These are phyloP conservation scores for Columba guinea DNA, from an alignment of 2,797 vertebrate genomes.

Conservation along the genomic window DNA sequence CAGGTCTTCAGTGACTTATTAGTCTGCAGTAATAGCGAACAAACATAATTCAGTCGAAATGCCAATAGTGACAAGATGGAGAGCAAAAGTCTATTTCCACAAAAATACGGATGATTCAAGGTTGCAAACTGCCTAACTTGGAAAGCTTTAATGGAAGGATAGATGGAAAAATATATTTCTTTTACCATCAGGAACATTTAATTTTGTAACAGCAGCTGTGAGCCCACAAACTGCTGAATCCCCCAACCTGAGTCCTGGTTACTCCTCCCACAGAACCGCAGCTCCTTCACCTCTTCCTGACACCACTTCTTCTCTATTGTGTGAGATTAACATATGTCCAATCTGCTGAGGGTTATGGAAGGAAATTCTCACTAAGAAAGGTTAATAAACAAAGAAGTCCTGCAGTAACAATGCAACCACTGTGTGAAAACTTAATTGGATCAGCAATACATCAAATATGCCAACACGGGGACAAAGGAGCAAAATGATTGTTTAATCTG, in stretches of 20 bases:
- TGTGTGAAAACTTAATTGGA: constrained; percentile 62
- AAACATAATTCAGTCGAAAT: not conserved
- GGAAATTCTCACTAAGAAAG: constrained; percentile 26
- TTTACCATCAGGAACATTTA: not conserved
- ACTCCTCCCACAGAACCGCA: not conserved
- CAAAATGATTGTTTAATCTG: constrained; percentile 1
- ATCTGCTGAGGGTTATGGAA: constrained; percentile 10
- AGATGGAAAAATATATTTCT: not conserved
- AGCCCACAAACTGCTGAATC: not conserved
- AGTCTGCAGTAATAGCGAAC: not conserved
- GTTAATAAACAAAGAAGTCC: constrained; percentile 56
- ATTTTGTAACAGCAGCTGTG: not conserved
- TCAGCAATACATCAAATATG: constrained; percentile 35
- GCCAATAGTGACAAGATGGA: not conserved
- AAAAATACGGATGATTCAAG: not conserved
- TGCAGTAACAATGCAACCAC: constrained; percentile 35
- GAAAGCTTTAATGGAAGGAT: not conserved
- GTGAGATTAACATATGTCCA: constrained; percentile 14
- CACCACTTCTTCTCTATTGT: not conserved
- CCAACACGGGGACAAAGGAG: constrained; percentile 19
- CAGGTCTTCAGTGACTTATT: not conserved
- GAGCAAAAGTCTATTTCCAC: not conserved
- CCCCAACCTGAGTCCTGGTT: not conserved
- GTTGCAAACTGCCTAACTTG: accelerated
- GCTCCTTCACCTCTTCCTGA: not conserved